Base-by-base conservation (phyloP, 1,140 invertebrate species). In the Zeugodacus cucurbitae region DNA sequence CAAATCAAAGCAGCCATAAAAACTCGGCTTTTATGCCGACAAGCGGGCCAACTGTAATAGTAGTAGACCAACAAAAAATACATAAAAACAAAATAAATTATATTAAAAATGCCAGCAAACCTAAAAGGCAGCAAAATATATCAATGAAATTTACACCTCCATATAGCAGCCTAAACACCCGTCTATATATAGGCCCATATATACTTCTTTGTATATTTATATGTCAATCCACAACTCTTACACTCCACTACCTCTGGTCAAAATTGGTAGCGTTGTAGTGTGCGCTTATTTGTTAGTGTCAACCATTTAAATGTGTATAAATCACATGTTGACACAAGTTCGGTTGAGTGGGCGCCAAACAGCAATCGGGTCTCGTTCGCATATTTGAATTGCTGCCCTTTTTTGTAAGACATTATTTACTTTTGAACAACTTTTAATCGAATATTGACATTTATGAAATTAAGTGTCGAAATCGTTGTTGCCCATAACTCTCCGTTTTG, bases 281-380 rank as follows among this genome's bases (percentile, higher is more conserved):
- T 8, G 22, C 20, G 37, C 37, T 74, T 74, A 41, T 74, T 74
- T 74, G 70, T 54, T 67, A 29, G 26, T 82, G 74, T 82, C 74
- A 48, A 82, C 74, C 74, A 82, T 82, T 82, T 82, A 82, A 82
- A 82, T 82, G 34, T 48, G 20, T 82, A 82, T 82, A 82, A 82
- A 82, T 82, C 74, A 54, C 6, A 29, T 29, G 74, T 54, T 82
- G 74, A 82, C 74, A 82, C 37, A n/a, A n/a, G n/a, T n/a, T n/a
- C 41, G 26, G n/a, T 48, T 44, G 41, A 48, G 74, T 82, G 41
- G 74, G 74, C 41, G 74, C 41, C 37, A 17, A 82, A 54, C 22
- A 41, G 32, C 34, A 37, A 22, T 74, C 67, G 20, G 41, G 34
- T 7, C 67, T 37, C n/a, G 20, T 82, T 41, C 26, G 74, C 11